Percentiles rank a stretch among this genome's conserved stretches.
Evolutionary conservation across 2,888 invertebrate species (phyloP).

Genomic region (Pyrochroa serraticornis): DNA sequence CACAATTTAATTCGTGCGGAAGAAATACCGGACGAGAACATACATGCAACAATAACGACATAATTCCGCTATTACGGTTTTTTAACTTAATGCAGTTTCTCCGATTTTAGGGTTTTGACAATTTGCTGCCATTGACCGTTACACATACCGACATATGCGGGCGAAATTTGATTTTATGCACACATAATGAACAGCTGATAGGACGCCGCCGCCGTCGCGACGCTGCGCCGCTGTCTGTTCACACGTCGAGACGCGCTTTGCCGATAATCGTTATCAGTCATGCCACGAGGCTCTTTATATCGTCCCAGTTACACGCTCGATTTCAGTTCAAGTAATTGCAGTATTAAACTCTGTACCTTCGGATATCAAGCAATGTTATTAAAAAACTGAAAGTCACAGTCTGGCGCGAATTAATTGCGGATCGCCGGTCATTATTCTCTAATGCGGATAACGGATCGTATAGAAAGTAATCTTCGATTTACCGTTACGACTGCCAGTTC

Average conservation of each 20-base stretch:
- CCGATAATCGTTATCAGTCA: slow-evolving; percentile 23
- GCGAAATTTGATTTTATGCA: background rate
- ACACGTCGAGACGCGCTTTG: slow-evolving; percentile 15
- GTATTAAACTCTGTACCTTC: slow-evolving; percentile 10
- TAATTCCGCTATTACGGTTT: too few relatives aligned
- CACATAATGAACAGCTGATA: slow-evolving; percentile 11
- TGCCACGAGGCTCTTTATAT: slow-evolving; percentile 20
- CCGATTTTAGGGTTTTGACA: too few relatives aligned
- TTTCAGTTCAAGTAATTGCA: slow-evolving; percentile 13
- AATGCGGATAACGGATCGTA: slow-evolving; percentile 1
- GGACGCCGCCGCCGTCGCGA: background rate
- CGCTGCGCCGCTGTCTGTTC: slow-evolving; percentile 5
- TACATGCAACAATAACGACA: too few relatives aligned
- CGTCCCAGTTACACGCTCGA: slow-evolving; percentile 18
- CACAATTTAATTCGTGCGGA: too few relatives aligned
- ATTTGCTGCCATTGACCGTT: too few relatives aligned
- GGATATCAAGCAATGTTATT: too few relatives aligned
- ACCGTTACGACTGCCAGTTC: too few relatives aligned
- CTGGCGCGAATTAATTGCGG: slow-evolving; percentile 9
- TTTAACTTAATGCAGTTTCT: too few relatives aligned
- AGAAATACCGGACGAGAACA: too few relatives aligned
- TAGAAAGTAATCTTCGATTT: too few relatives aligned
- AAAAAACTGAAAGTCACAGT: slow-evolving; percentile 17
- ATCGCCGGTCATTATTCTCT: background rate
- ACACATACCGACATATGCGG: too few relatives aligned